Evolutionary conservation across 2,797 vertebrate species (phyloP), one percentile per base, ranked within the genome.

Genomic region (Chrosomus eos): DNA sequence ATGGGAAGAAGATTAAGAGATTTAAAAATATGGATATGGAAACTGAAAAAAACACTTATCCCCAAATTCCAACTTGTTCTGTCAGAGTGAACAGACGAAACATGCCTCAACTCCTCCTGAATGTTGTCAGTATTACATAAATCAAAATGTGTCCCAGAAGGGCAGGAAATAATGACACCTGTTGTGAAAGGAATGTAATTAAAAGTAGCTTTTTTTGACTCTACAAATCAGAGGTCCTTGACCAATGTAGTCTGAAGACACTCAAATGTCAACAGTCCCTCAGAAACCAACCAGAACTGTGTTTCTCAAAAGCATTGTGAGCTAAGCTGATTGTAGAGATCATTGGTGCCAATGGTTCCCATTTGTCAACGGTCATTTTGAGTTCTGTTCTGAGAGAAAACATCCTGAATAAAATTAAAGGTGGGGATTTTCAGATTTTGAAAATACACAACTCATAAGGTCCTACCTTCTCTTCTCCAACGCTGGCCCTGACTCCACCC

Each of bases 91-190:
- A 33, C 40, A 31, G n/a, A 66, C 33, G n/a, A 71, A 70, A 67
- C 85, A 74, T 80, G 81, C 38, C 55, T 80, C 28, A 75, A 84
- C 86, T 83, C 70, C 64, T 67, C 74, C 60, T 75, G 45, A 75
- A 68, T 67, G 40, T 23, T 10, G 51, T 68, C 48, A 76, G 21
- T 23, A 7, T 38, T 58, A 40, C 18, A 75, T 66, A 28, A 14
- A 28, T 68, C 72, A 36, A 11, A 81, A 68, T 53, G 3, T 6
- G 6, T 67, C 23, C 28, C 48, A 58, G 48, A 70, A 14, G 48
- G 48, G 36, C 0, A 7, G 14, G 78, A 80, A 43, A 71, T 14
- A 72, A 62, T 6, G 21, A 45, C 26, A 31, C 40, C 8, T 2
- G 1, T 23, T 76, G 62, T 31, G 3, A 31, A 67, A 68, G 71